A percentile compares a stretch with the other conserved stretches of the same genome.
Evolutionary conservation across 1,140 invertebrate species (phyloP).

Genomic region (Ostrea edulis): DNA sequence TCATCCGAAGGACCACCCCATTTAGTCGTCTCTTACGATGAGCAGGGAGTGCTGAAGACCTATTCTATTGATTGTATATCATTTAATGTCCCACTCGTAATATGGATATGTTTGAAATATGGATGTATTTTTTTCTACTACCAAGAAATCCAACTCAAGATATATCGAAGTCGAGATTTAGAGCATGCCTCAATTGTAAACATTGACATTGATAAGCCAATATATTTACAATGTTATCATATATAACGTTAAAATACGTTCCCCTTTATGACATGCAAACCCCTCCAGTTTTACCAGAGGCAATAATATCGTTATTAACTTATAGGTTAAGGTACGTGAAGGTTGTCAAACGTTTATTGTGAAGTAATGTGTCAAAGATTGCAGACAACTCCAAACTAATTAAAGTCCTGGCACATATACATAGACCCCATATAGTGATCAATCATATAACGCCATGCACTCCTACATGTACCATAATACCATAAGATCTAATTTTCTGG

Average conservation of each 20-base stretch:
- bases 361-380: background rate
- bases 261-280: background rate
- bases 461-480: no score
- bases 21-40: no score
- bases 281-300: background rate
- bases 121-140: no score
- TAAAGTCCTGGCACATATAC: background rate
- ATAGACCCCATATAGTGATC: background rate
- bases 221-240: background rate
- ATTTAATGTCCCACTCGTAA: no score
- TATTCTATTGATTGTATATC: no score
- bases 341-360: background rate
- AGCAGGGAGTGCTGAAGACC: no score
- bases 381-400: background rate
- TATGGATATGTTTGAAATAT: no score
- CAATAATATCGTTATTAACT: background rate
- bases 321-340: background rate
- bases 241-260: background rate
- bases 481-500: no score
- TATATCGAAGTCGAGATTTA: background rate
- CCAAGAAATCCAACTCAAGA: no score
- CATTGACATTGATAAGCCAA: background rate
- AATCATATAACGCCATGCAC: no score
- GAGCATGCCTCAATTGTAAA: background rate
- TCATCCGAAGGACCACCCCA: no score